These are phyloP conservation scores for Pseudopodoces humilis DNA, from an alignment of 2,113 vertebrate genomes.

Conservation along the genomic window DNA sequence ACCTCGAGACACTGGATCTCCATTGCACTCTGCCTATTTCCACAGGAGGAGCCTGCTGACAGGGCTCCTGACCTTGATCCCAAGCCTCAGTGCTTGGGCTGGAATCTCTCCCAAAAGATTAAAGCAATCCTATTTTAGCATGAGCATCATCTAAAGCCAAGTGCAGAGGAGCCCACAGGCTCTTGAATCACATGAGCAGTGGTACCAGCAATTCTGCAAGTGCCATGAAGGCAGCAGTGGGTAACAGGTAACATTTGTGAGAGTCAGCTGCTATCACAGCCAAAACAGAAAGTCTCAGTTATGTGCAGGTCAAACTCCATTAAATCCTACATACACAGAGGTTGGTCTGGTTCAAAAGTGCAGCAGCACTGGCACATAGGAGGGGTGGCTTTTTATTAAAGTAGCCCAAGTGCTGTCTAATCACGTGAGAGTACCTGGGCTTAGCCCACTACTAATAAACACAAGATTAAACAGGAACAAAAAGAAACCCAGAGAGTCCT, in stretches of 20 bases:
- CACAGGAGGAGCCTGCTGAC: not conserved
- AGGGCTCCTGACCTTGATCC: not conserved
- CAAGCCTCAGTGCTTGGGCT: not conserved
- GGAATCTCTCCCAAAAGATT: not conserved
- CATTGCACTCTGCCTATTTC: not conserved
- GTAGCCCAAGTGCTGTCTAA: not conserved
- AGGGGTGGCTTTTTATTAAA: not conserved
- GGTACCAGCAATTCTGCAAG: not conserved
- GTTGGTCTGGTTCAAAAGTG: not conserved
- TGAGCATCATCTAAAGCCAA: not conserved
- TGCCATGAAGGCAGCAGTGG: not conserved
- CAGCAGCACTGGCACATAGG: not conserved
- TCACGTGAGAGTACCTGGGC: not conserved
- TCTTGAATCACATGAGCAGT: not conserved
- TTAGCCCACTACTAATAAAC: not conserved
- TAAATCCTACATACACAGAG: not conserved
- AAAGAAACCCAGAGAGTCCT: not conserved
- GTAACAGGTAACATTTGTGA: not conserved
- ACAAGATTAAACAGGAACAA: not conserved
- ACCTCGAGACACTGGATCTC: not conserved
- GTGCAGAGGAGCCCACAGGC: not conserved
- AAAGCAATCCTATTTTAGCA: not conserved
- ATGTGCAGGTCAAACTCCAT: not conserved
- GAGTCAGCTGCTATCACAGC: not conserved
- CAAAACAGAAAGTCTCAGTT: not conserved